phyloP scores from a whole-genome alignment of 2,797 vertebrate genomes.

The Hydrocynus forskahlii region DNA sequence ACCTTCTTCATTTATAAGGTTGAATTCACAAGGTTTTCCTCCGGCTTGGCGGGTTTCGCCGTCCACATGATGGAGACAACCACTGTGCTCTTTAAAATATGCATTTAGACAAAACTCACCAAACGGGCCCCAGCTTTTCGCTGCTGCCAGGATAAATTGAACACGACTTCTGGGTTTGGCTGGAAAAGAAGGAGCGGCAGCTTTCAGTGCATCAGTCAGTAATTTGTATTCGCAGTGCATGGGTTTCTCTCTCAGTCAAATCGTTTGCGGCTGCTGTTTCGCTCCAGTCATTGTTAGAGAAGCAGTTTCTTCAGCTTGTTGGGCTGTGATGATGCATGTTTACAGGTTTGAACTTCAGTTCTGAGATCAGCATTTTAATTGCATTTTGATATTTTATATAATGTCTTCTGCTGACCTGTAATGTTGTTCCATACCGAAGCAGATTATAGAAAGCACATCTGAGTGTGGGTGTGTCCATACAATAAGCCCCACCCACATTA shows the following conservation, averaged over 20 bases:
- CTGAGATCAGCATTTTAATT: too few species aligned
- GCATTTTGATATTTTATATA: too few species aligned
- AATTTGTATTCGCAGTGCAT: background rate
- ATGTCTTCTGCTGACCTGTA: too few species aligned
- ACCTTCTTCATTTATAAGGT: background rate
- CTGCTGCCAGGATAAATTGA: background rate
- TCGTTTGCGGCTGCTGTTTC: too few species aligned
- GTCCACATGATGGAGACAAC: slow-evolving; percentile 14
- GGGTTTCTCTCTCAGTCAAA: background rate
- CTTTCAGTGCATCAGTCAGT: background rate
- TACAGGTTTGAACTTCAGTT: too few species aligned
- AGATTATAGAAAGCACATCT: too few species aligned
- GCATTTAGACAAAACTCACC: background rate
- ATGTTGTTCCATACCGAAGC: too few species aligned
- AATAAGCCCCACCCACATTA: too few species aligned
- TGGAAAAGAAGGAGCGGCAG: background rate
- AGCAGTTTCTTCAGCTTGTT: too few species aligned
- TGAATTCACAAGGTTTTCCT: background rate
- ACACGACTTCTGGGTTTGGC: background rate
- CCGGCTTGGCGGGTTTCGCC: background rate
- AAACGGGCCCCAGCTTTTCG: background rate
- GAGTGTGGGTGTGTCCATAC: too few species aligned
- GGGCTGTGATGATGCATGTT: too few species aligned
- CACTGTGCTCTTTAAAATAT: background rate
- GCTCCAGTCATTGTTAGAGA: too few species aligned